Base-by-base conservation (phyloP, 64 coral and sea anemone species). In the Hydrozoanthus tunicans region DNA sequence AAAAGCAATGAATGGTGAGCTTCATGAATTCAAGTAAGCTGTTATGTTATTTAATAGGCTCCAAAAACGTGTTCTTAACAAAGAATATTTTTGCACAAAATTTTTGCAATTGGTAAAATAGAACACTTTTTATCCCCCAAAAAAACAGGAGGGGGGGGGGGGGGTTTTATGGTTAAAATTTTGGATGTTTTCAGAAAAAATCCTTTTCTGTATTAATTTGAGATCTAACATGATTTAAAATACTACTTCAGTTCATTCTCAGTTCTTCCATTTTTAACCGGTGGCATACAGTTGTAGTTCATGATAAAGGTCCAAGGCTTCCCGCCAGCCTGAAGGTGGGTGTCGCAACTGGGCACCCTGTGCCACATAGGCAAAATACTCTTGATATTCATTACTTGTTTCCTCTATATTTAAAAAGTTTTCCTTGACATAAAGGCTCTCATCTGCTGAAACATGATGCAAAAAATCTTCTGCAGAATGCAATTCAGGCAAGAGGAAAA, bases 401-500 rank as follows among this genome's bases (percentile, higher is more conserved):
- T 91, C 79, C 15, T 81, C 90, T 81, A 56, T 20, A 73, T 91
- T 64, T 81, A 81, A 81, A 81, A 68, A 64, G 71, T 78, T 81
- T 78, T 90, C 74, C 70, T 76, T 78, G 72, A 90, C 73, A 78
- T 90, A 90, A 64, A 64, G 59, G 73, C 59, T 64, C 77, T 90
- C 88, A 54, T 90, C 88, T 78, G 88, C 77, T 74, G 74, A 90
- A 65, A 90, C 77, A 78, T 76, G 88, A 90, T 78, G 88, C 69
- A 91, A 57, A 71, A 91, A 91, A 73, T 80, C 90, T 73, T 91
- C 90, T 91, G 26, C 90, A 82, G 59, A 77, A 68, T 70, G 57
- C 66, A 77, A 81, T 91, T 91, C 78, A 80, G 90, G 78, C 68
- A 91, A 82, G 78, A 81, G 79, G 67, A 91, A 82, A 13, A 91